A percentile compares a stretch with the other conserved stretches of the same genome.
Conservation (phyloP, 2,888 invertebrate species). For the Bombylius major region DNA sequence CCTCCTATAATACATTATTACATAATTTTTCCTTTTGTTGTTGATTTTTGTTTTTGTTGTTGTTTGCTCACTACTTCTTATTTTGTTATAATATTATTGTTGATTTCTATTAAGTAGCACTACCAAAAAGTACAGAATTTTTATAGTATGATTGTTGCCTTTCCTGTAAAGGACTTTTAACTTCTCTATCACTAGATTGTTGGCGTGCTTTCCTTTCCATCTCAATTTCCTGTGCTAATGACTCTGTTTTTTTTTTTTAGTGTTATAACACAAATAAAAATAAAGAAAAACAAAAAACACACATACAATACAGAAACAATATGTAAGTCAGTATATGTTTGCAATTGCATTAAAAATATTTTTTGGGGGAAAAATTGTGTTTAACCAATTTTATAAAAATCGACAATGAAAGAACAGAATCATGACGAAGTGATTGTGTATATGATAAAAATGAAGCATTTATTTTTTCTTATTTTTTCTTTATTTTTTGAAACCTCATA, state of each 20-base stretch:
- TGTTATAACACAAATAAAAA: conserved; percentile 16
- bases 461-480: too few relatives aligned
- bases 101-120: conserved; percentile 54
- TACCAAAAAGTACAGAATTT: conserved; percentile 79
- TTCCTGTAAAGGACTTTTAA: conserved; percentile 75
- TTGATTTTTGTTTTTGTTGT: not conserved
- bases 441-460: not conserved
- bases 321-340: not conserved
- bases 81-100: not conserved
- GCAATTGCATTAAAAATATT: not conserved
- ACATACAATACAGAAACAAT: not conserved
- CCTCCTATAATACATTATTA: too few relatives aligned
- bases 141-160: conserved; percentile 67
- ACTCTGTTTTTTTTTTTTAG: conserved; percentile 45
- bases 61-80: not conserved
- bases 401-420: too few relatives aligned
- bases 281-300: not conserved
- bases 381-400: too few relatives aligned
- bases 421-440: not conserved
- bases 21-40: too few relatives aligned
- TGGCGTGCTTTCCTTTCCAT: conserved; percentile 76
- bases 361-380: not conserved
- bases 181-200: conserved; percentile 66
- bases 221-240: conserved; percentile 74
- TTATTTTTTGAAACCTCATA: conserved; percentile 35